Evolutionary conservation across 2,888 invertebrate species (phyloP).

Genomic region (Philopedon plagiatum): DNA sequence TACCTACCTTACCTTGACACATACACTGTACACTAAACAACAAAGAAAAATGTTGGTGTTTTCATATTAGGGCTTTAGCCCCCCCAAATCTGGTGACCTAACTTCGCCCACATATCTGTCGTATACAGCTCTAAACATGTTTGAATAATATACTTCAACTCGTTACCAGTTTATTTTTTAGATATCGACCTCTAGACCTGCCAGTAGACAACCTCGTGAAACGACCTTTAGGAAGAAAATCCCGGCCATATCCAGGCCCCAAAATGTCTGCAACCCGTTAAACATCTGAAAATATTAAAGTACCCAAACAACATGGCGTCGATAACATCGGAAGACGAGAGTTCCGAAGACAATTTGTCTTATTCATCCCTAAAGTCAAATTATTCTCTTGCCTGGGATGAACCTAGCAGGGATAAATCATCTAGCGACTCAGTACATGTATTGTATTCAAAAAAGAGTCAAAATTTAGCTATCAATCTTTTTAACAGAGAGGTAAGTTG

Average conservation of each 20-base stretch:
- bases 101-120: too few relatives aligned
- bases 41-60: too few relatives aligned
- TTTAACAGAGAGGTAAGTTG: constrained; percentile 61
- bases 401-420: constrained; percentile 52
- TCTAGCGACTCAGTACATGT: constrained; percentile 48
- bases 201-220: background rate
- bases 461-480: constrained; percentile 59
- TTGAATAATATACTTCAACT: background rate
- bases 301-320: constrained; percentile 59
- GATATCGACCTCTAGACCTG: background rate
- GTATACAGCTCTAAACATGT: too few relatives aligned
- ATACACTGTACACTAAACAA: too few relatives aligned
- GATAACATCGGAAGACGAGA: constrained; percentile 59
- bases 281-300: constrained; percentile 15
- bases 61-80: too few relatives aligned
- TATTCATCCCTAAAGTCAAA: constrained; percentile 60
- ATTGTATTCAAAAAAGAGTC: constrained; percentile 48
- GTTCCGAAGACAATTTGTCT: constrained; percentile 61
- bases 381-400: constrained; percentile 57
- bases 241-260: background rate
- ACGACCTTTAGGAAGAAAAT: background rate
- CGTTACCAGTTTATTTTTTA: background rate
- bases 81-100: too few relatives aligned
- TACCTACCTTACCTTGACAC: too few relatives aligned
- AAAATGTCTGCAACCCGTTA: constrained; percentile 18